Base-by-base conservation (phyloP, 2,113 vertebrate species). In the Anolis carolinensis region DNA sequence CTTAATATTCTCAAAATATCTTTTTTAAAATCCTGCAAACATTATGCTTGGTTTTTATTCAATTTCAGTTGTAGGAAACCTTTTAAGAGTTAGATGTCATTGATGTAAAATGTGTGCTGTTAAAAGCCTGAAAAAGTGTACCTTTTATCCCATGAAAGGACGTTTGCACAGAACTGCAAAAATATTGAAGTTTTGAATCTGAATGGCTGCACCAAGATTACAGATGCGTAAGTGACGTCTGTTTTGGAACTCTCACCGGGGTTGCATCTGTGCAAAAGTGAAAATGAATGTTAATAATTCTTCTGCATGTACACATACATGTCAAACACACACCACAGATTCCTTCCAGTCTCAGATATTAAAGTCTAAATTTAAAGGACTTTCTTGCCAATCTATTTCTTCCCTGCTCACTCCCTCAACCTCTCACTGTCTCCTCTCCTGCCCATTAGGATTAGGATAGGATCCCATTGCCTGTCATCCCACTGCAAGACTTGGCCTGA, bases 191-290 rank as follows among this genome's bases (percentile, higher is more conserved):
- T 99, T 27, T 93, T 99, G 87, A 99, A 98, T 94, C 95, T 99
- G 48, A 99, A 99, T 7, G 99, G 99, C 82, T 99, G 99, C 87
- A 99, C 99, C 94, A 99, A 99, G 96, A 99, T 99, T 90, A 99
- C 98, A 59, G 98, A 99, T 63, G 97, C 97, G 99, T 99, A 89
- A 95, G 97, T 97, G 23, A 0, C 36, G 11, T 82, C 75, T 79
- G 5, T 78, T 72, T 82, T 44, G 30, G 34, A 72, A 18, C 55
- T 59, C 55, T 59, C 39, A 44, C 39, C 39, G 5, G 39, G 39
- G 39, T 44, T 44, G 39, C 39, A 44, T 44, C 5, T 44, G 39
- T 44, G 5, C 39, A 44, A 44, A 44, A 44, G 39, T 44, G 2
- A 44, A 44, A 44, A 44, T 4, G 5, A 44, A 44, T 44, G 39